Conservation (phyloP, 2,113 vertebrate species). For the Rhegmatorhina hoffmannsi region DNA sequence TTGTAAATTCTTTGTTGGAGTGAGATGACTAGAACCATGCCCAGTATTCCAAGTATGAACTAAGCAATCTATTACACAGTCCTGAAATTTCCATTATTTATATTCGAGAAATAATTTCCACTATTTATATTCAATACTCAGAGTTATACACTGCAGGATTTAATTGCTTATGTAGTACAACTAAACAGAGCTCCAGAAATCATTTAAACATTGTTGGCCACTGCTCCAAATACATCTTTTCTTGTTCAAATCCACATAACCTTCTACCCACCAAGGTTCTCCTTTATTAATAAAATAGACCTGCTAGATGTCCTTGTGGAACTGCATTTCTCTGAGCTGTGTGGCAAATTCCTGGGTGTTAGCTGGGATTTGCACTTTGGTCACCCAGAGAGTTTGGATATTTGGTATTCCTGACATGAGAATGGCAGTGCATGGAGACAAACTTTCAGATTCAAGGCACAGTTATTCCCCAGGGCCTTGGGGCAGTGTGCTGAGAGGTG, state of each 20-base stretch:
- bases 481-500: not conserved
- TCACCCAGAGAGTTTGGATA: not conserved
- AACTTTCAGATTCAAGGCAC: not conserved
- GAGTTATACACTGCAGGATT: not conserved
- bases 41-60: conserved; percentile 27
- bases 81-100: conserved; percentile 44
- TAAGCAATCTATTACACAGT: not conserved
- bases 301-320: not conserved
- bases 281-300: not conserved
- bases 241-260: not conserved
- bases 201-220: not conserved
- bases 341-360: not conserved
- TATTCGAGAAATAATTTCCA: conserved; percentile 43
- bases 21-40: not conserved
- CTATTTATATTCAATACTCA: conserved; percentile 11
- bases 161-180: conserved; percentile 2
- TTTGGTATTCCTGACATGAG: not conserved
- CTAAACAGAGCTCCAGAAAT: conserved; percentile 21
- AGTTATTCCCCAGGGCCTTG: not conserved
- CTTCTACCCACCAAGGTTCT: not conserved
- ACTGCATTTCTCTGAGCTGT: not conserved
- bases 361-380: not conserved
- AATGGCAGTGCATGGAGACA: not conserved
- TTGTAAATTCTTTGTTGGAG: conserved; percentile 11
- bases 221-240: not conserved